Conservation (phyloP, 2,888 invertebrate species). For the Habrosyne pyritoides region DNA sequence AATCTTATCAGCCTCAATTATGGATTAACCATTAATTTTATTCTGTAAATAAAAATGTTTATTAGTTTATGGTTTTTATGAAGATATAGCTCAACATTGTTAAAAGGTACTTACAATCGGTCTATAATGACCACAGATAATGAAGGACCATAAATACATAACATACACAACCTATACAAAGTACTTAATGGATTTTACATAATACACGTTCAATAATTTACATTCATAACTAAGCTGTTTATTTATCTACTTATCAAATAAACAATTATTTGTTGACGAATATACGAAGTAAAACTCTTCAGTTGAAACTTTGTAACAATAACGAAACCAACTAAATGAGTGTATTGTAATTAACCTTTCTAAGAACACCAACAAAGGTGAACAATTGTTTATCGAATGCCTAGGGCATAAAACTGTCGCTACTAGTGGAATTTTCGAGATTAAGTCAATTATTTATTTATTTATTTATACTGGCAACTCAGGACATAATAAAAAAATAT, state of each 20-base stretch:
- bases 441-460: slow-evolving; percentile 16
- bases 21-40: too few relatives aligned
- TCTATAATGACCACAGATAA: not conserved
- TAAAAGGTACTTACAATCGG: not conserved
- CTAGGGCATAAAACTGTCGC: slow-evolving; percentile 36
- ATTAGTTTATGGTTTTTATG: too few relatives aligned
- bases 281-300: slow-evolving; percentile 31
- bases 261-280: slow-evolving; percentile 33
- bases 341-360: slow-evolving; percentile 55
- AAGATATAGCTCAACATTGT: too few relatives aligned
- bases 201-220: slow-evolving; percentile 24
- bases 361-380: slow-evolving; percentile 49
- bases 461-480: too few relatives aligned
- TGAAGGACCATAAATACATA: not conserved
- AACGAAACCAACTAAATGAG: slow-evolving; percentile 54
- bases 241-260: slow-evolving; percentile 29
- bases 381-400: slow-evolving; percentile 49
- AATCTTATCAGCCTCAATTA: too few relatives aligned
- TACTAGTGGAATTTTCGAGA: slow-evolving; percentile 31
- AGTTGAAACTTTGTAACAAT: slow-evolving; percentile 49
- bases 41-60: too few relatives aligned
- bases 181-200: not conserved
- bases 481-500: too few relatives aligned
- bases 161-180: not conserved
- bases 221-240: slow-evolving; percentile 16